Conservation (phyloP, 2,888 invertebrate genomes). For the Hecatera dysodea region DNA sequence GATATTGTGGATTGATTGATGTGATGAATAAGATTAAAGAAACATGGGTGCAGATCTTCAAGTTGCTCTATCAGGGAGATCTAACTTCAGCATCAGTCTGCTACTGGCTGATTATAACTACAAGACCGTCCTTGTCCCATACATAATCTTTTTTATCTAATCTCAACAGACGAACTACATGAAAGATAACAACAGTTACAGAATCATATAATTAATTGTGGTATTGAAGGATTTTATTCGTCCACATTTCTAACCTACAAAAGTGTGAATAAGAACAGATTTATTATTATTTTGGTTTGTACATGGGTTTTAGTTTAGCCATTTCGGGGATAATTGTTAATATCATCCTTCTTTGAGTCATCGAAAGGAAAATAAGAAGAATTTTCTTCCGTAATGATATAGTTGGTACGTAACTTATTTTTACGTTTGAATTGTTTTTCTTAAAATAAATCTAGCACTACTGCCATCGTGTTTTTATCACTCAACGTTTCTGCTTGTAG, state of each 20-base stretch:
- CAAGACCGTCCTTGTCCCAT: conserved; percentile 17
- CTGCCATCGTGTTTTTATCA: neutral
- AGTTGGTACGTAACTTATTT: neutral
- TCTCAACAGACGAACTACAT: conserved; percentile 38
- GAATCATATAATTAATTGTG: conserved; percentile 12
- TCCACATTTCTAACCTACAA: conserved; percentile 14
- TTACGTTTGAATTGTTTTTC: neutral
- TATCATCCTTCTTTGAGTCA: neutral
- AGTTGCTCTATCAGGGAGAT: neutral
- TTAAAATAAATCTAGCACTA: neutral
- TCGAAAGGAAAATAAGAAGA: neutral
- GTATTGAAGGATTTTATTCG: conserved; percentile 17
- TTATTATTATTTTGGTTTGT: neutral
- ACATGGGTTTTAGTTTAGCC: no score
- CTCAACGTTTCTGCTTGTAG: neutral
- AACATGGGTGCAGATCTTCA: neutral
- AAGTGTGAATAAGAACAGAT: neutral
- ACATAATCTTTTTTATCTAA: conserved; percentile 39
- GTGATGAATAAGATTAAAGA: no score
- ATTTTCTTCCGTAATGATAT: neutral
- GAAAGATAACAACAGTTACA: conserved; percentile 36
- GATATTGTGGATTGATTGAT: neutral
- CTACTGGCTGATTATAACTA: conserved; percentile 16
- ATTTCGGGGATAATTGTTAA: neutral
- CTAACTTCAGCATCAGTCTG: neutral